Percentiles rank a stretch among this genome's conserved stretches.
Conservation (phyloP, 2,113 vertebrate genomes). For the Hippocampus zosterae region DNA sequence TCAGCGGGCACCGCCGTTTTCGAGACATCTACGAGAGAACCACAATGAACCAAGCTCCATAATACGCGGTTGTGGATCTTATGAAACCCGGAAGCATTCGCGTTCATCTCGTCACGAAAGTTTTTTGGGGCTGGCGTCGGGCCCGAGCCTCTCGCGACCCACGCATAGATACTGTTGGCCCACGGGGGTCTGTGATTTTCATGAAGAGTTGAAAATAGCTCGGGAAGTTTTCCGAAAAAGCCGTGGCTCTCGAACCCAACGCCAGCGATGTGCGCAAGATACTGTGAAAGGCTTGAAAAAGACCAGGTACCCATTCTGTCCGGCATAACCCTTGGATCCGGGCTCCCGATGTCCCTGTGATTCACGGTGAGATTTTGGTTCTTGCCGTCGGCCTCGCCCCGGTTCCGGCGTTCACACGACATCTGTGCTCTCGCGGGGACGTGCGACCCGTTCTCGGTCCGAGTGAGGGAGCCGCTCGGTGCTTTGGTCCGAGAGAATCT, state of each 20-base stretch:
- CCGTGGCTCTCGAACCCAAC: too few species aligned
- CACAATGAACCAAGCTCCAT: constrained; percentile 9
- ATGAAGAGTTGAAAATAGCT: too few species aligned
- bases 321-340: constrained; percentile 13
- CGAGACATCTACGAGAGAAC: constrained; percentile 38
- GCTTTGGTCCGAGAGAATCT: constrained; percentile 6
- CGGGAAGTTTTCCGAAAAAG: too few species aligned
- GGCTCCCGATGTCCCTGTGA: constrained; percentile 3
- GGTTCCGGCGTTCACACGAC: constrained; percentile 12
- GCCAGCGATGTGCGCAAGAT: not conserved
- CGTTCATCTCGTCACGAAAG: not conserved
- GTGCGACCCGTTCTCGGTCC: constrained; percentile 1
- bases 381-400: constrained; percentile 1
- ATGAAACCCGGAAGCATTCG: not conserved
- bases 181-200: too few species aligned
- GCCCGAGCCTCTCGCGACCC: too few species aligned
- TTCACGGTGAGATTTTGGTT: constrained; percentile 1
- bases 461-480: not conserved
- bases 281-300: not conserved
- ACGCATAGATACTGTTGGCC: too few species aligned
- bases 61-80: too few species aligned
- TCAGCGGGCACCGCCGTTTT: constrained; percentile 27
- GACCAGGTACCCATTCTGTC: constrained; percentile 20
- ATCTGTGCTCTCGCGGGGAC: constrained; percentile 9
- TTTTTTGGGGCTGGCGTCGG: too few species aligned